Evolutionary conservation across 2,797 vertebrate genomes (phyloP).

Genomic region (Echeneis naucrates): DNA sequence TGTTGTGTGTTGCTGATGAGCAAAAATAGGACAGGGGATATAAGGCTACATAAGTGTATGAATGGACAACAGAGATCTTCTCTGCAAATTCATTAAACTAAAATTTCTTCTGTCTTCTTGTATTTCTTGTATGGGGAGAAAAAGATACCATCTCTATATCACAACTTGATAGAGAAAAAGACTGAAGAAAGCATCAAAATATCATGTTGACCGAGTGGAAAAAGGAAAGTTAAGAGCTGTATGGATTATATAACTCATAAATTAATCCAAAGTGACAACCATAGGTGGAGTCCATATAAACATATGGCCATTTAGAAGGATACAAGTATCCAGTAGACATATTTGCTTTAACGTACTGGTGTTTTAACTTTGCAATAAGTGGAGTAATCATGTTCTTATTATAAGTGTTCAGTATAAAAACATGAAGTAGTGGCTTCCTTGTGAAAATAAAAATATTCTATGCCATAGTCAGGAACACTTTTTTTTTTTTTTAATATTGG

Average conservation of each 20-base stretch:
- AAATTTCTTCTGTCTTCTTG: too few relatives aligned
- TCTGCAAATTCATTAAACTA: slow-evolving; percentile 46
- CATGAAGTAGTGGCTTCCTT: slow-evolving; percentile 65
- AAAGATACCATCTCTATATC: slow-evolving; percentile 17
- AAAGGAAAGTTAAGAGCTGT: slow-evolving; percentile 36
- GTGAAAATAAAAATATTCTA: slow-evolving; percentile 77
- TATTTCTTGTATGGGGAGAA: slow-evolving; percentile 15
- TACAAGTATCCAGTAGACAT: slow-evolving; percentile 37
- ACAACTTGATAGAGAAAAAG: slow-evolving; percentile 2
- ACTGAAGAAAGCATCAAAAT: neutral
- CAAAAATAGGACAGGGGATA: slow-evolving; percentile 18
- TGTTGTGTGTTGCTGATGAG: slow-evolving; percentile 7
- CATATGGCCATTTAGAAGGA: slow-evolving; percentile 42
- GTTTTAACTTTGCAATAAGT: slow-evolving; percentile 57
- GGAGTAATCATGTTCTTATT: slow-evolving; percentile 47
- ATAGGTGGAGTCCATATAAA: slow-evolving; percentile 44
- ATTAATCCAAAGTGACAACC: slow-evolving; percentile 44
- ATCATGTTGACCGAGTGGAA: slow-evolving; percentile 14
- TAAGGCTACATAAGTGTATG: slow-evolving; percentile 13
- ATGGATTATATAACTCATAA: slow-evolving; percentile 17
- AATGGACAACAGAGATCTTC: slow-evolving; percentile 63
- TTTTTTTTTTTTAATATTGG: slow-evolving; percentile 1
- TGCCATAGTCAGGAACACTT: slow-evolving; percentile 16
- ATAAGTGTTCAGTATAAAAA: slow-evolving; percentile 44
- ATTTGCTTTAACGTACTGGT: slow-evolving; percentile 54